phyloP scores from a whole-genome alignment of 2,797 vertebrate species.

The Neosilurus mollespiculum region DNA sequence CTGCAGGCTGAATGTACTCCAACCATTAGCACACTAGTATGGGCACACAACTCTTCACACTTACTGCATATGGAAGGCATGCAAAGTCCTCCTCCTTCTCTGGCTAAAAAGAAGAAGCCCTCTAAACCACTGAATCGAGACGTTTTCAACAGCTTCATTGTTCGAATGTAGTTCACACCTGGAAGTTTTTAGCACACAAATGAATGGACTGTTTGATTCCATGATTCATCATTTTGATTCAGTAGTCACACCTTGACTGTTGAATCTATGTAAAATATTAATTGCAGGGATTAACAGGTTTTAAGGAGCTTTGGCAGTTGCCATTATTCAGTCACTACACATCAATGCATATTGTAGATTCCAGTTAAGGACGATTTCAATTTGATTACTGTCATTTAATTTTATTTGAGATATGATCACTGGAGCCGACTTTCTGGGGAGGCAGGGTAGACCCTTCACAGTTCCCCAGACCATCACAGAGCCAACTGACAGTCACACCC shows the following conservation, averaged over 20 bases:
- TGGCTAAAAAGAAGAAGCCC: slow-evolving; percentile 57
- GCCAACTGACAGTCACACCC: too few relatives aligned
- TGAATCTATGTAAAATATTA: not conserved
- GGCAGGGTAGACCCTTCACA: too few relatives aligned
- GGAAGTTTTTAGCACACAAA: slow-evolving; percentile 7
- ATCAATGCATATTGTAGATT: not conserved
- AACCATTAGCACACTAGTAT: slow-evolving; percentile 70
- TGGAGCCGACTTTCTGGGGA: too few relatives aligned
- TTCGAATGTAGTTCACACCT: slow-evolving; percentile 51
- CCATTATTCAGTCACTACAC: too few relatives aligned
- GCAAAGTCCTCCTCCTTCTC: slow-evolving; percentile 57
- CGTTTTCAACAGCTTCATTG: slow-evolving; percentile 66
- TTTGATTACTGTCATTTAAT: not conserved
- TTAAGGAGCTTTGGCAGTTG: too few relatives aligned
- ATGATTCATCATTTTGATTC: not conserved
- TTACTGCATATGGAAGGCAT: slow-evolving; percentile 80
- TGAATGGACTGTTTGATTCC: not conserved
- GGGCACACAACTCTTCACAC: slow-evolving; percentile 63
- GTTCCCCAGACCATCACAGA: too few relatives aligned
- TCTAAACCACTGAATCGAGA: slow-evolving; percentile 52
- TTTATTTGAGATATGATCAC: not conserved
- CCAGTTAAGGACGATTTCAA: too few relatives aligned
- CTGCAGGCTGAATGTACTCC: slow-evolving; percentile 66
- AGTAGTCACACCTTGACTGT: not conserved
- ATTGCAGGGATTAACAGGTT: too few relatives aligned